A percentile compares a stretch with the other conserved stretches of the same genome.
Conservation (phyloP, 2,888 invertebrate species). For the Arrhopalites spinosus region DNA sequence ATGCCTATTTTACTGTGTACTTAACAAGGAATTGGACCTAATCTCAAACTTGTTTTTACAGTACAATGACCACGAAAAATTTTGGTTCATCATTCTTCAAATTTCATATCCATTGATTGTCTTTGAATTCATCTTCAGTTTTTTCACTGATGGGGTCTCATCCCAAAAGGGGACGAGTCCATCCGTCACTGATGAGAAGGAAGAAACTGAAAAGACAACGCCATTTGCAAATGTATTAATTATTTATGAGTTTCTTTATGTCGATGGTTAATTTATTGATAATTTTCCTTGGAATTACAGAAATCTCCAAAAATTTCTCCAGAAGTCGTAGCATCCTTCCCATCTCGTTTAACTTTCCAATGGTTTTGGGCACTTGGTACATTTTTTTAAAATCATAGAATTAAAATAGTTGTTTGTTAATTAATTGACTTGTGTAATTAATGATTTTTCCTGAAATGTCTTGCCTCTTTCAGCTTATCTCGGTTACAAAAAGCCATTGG, state of each 20-base stretch:
- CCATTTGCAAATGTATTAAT: not conserved
- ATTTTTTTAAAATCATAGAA: no score
- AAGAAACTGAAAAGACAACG: no score
- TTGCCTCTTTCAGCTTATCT: no score
- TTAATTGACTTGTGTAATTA: no score
- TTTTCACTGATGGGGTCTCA: slow-evolving; percentile 84
- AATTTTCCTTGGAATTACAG: not conserved
- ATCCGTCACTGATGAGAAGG: no score
- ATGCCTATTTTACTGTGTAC: not conserved
- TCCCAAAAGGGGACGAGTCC: slow-evolving; percentile 60
- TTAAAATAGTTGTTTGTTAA: no score
- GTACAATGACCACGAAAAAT: slow-evolving; percentile 1
- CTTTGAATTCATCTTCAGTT: slow-evolving; percentile 75
- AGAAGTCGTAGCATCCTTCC: slow-evolving; percentile 62
- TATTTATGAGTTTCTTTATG: not conserved
- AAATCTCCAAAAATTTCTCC: slow-evolving; percentile 58
- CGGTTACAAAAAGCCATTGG: slow-evolving; percentile 63
- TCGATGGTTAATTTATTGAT: not conserved
- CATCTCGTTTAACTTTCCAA: slow-evolving; percentile 63
- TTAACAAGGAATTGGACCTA: not conserved
- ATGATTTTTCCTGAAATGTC: no score
- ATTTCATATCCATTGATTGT: slow-evolving; percentile 75
- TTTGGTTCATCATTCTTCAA: slow-evolving; percentile 69
- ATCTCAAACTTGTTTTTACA: not conserved
- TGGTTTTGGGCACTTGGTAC: slow-evolving; percentile 65